Evolutionary conservation across 2,797 vertebrate species (phyloP), one percentile per base, ranked within the genome.

Genomic region (Leptodactylus fallax): DNA sequence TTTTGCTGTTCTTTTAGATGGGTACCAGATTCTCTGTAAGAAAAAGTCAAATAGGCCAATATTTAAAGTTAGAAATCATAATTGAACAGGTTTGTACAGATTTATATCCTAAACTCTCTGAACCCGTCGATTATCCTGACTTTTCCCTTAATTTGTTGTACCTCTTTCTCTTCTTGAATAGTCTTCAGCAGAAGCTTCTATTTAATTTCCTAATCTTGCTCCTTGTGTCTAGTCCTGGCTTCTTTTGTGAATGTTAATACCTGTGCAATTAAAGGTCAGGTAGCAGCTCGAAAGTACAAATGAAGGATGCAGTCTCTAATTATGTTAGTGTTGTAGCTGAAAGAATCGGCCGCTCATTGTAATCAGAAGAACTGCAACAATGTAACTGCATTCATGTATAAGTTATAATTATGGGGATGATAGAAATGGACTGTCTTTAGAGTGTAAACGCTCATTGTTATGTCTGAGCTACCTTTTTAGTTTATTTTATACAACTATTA

Each of bases 301-400:
- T 87, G 69, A 72, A 45, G 17, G 79, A 23, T 81, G 79, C 55
- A 55, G 58, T 63, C 55, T 87, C 67, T 87, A 87, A 87, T 87
- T 87, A 87, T 74, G 79, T 87, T 74, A 63, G 0, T 74, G 81
- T 83, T 71, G 87, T 45, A 88, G 63, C 81, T 87, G 88, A 91
- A 91, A 76, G 81, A 60, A 87, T 60, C 21, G 83, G 36, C 71
- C 90, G 63, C 82, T 78, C 56, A 71, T 13, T 53, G 74, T 65
- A 82, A 89, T 51, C 76, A 87, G 89, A 53, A 85, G 88, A 27
- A 5, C 9, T 65, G 65, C 47, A 79, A 82, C 83, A 87, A 74
- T 25, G 10, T 36, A 8, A 0, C 60, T 10, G 87, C 78, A 53
- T 78, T 61, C 7, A 27, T 80, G 60, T 60, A 63, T 79, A n/a